Evolutionary conservation across 2,113 vertebrate species (phyloP), one percentile per base, ranked within the genome.

Genomic region (Procavia capensis): DNA sequence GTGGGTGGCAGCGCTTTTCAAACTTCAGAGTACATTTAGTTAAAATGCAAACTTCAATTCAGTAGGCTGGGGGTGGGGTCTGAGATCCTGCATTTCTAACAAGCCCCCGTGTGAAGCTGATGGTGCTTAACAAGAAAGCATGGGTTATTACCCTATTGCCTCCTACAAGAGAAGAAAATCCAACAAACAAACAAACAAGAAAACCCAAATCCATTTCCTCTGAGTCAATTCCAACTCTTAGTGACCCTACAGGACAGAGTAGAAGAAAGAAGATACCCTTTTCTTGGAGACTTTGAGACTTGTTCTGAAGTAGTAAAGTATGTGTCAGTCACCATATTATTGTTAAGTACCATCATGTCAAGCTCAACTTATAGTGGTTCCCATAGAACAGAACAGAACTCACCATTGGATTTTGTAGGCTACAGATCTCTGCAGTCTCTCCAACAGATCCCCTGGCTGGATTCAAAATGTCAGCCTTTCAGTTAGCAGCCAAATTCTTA

Each of bases 11-110:
- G 41, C 41, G 50, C 88, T 96, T 89, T 41, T 83, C 45, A 68
- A 90, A 93, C 29, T 89, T 94, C 63, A 43, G 29, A 6, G 47
- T 85, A 29, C 29, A 45, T 36, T 64, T 93, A 61, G 24, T 76
- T 84, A 70, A 66, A 83, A 95, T 92, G 34, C 41, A 87, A 36
- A 45, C 22, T 96, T 72, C 66, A 47, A 94, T 85, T 93, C 39
- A 36, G 17, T n/a, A 64, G 61, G 10, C 61, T 13, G 41, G 39
- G 54, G 2, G 19, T 36, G 4, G 61, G 31, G 43, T 16, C 10
- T 41, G 45, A 47, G 43, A 54, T 27, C 88, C 45, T 90, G 31
- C 41, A 31, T 94, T 83, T 66, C 75, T 80, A 61, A 96, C 10
- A 45, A 59, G 63, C 17, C 82, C 25, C 61, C 57, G 27, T 63